Evolutionary conservation across 2,888 invertebrate species (phyloP).

Genomic region (Blomia tropicalis): DNA sequence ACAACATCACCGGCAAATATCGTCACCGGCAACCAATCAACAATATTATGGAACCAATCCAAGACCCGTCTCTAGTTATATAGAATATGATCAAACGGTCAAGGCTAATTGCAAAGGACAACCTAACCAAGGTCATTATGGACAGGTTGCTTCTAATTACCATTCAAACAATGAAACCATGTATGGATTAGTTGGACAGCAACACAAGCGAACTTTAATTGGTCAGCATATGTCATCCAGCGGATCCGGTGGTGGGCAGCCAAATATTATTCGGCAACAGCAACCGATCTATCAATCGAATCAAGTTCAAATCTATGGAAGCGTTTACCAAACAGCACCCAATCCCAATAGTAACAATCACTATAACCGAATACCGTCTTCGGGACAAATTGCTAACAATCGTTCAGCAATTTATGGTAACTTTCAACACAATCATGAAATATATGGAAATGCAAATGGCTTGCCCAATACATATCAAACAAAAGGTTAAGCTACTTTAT

Average conservation of each 20-base stretch:
- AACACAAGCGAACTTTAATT: neutral
- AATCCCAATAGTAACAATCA: neutral
- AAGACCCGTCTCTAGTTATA: conserved; percentile 63
- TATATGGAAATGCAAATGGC: neutral
- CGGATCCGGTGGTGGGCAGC: too few species aligned
- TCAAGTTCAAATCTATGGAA: conserved; percentile 21
- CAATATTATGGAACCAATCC: conserved; percentile 31
- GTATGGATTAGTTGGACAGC: conserved; percentile 9
- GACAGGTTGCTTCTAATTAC: neutral
- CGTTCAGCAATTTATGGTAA: neutral
- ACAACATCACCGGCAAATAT: conserved; percentile 22
- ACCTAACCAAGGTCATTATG: neutral
- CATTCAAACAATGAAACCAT: conserved; percentile 1
- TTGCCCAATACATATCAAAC: neutral
- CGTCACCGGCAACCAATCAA: conserved; percentile 11
- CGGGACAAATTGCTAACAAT: neutral
- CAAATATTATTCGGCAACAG: conserved; percentile 14
- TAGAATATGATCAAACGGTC: conserved; percentile 47
- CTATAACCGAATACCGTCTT: neutral
- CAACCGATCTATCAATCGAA: conserved; percentile 21
- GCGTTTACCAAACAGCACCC: neutral
- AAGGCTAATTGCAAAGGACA: neutral
- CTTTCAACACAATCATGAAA: neutral
- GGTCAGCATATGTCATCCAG: neutral
- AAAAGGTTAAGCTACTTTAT: neutral